Evolutionary conservation across 2,888 invertebrate species (phyloP).

Genomic region (Hololepta plana): DNA sequence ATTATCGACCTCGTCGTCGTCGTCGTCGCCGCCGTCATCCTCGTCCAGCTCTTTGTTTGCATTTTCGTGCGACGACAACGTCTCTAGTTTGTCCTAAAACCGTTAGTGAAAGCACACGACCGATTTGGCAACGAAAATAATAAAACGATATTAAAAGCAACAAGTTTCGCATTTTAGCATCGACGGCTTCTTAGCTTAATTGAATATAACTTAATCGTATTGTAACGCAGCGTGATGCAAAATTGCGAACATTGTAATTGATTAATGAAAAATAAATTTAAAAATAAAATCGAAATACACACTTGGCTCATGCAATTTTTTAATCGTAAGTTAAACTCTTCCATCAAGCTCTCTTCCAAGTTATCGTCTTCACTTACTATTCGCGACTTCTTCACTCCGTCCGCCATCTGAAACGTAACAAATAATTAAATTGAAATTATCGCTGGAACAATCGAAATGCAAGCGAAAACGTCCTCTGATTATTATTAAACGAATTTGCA

Average conservation of each 20-base stretch:
- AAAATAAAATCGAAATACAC: constrained; percentile 6
- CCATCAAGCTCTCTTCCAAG: constrained; percentile 25
- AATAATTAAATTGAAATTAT: constrained; percentile 5
- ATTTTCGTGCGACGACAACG: constrained; percentile 7
- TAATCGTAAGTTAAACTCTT: constrained; percentile 28
- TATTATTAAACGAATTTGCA: no score
- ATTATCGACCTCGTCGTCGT: constrained; percentile 2
- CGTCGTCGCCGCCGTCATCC: not conserved
- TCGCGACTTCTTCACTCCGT: constrained; percentile 27
- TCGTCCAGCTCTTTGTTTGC: constrained; percentile 7
- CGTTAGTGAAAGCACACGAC: constrained; percentile 5
- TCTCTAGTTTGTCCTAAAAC: constrained; percentile 6
- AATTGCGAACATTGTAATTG: no score
- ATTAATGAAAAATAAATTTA: constrained; percentile 6
- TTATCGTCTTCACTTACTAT: constrained; percentile 28
- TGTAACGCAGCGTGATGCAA: no score
- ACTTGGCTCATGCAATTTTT: constrained; percentile 25
- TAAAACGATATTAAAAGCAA: no score
- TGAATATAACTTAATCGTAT: no score
- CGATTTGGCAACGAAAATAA: no score
- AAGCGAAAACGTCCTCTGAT: no score
- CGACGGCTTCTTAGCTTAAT: no score
- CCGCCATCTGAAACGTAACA: constrained; percentile 28
- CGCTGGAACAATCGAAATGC: no score
- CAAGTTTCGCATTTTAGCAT: constrained; percentile 1